Conservation (phyloP, 2,888 invertebrate species). For the Argynnis bischoffii region DNA sequence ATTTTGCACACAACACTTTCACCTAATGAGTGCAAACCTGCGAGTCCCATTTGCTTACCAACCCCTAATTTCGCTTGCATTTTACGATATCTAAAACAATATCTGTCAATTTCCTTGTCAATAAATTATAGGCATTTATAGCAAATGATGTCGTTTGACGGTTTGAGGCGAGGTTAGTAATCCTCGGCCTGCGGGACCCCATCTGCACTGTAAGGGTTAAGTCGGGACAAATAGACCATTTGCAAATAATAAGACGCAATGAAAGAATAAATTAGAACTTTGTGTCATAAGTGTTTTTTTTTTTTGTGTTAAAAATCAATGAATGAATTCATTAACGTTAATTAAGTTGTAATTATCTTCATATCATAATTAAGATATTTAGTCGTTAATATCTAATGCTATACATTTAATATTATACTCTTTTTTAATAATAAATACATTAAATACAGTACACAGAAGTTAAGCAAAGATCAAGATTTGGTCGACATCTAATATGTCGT, state of each 20-base stretch:
- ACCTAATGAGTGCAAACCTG: slow-evolving; percentile 63
- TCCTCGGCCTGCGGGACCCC: slow-evolving; percentile 74
- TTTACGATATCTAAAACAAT: slow-evolving; percentile 76
- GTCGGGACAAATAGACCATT: slow-evolving; percentile 81
- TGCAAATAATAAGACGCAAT: slow-evolving; percentile 82
- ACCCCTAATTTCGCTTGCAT: slow-evolving; percentile 78
- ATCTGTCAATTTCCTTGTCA: slow-evolving; percentile 81
- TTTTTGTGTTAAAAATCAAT: neutral
- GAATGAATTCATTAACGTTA: too few species aligned
- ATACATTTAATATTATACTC: too few species aligned
- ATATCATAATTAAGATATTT: too few species aligned
- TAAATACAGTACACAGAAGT: neutral
- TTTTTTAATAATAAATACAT: too few species aligned
- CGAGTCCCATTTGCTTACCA: slow-evolving; percentile 74
- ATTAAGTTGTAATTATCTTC: too few species aligned
- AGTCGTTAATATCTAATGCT: too few species aligned
- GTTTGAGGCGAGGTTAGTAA: slow-evolving; percentile 71
- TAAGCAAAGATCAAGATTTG: slow-evolving; percentile 19
- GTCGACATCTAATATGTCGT: slow-evolving; percentile 60
- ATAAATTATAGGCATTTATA: slow-evolving; percentile 78
- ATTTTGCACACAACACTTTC: slow-evolving; percentile 49
- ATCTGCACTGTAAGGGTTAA: slow-evolving; percentile 80
- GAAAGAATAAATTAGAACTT: slow-evolving; percentile 79
- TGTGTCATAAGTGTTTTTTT: slow-evolving; percentile 33
- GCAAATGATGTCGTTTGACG: slow-evolving; percentile 78